Evolutionary conservation across 1,140 invertebrate genomes (phyloP).

Genomic region (Babylonia areolata): DNA sequence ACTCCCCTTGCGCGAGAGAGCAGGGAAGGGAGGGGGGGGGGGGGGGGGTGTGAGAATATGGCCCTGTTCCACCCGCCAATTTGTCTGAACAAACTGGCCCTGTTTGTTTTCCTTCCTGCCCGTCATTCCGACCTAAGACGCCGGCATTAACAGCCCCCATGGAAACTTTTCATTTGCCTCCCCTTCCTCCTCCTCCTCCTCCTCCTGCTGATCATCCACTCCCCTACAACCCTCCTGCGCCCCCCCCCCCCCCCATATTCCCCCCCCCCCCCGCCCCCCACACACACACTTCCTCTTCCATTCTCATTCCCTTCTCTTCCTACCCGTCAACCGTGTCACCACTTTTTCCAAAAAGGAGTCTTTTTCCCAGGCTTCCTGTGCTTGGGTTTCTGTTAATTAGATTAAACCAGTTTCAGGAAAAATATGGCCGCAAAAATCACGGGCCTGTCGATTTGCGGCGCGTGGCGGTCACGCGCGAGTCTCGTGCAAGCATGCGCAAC

Average conservation of each 20-base stretch:
- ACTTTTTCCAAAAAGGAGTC: not conserved
- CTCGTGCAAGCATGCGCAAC: constrained; percentile 41
- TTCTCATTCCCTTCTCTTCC: not conserved
- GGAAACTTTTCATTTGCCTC: constrained; percentile 34
- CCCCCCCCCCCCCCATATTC: not conserved
- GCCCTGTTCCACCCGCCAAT: constrained; percentile 27
- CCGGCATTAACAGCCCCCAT: constrained; percentile 27
- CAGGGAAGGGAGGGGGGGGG: no score
- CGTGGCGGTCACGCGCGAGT: constrained; percentile 31
- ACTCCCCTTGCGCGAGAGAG: no score
- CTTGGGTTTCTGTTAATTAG: constrained; percentile 29
- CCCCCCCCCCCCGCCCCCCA: not conserved
- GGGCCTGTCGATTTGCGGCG: constrained; percentile 27
- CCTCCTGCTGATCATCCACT: not conserved
- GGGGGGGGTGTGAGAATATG: constrained; percentile 20
- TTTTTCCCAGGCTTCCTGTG: not conserved
- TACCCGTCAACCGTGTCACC: not conserved
- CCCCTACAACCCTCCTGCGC: not conserved
- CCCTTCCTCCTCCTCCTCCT: not conserved
- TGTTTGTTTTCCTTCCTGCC: constrained; percentile 33
- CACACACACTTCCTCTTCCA: not conserved
- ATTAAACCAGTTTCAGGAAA: constrained; percentile 23
- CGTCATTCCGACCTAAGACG: not conserved
- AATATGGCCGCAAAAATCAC: constrained; percentile 36
- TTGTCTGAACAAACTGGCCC: constrained; percentile 36